Conservation (phyloP, 2,113 vertebrate species). For the Brachyhypopomus gauderio region DNA sequence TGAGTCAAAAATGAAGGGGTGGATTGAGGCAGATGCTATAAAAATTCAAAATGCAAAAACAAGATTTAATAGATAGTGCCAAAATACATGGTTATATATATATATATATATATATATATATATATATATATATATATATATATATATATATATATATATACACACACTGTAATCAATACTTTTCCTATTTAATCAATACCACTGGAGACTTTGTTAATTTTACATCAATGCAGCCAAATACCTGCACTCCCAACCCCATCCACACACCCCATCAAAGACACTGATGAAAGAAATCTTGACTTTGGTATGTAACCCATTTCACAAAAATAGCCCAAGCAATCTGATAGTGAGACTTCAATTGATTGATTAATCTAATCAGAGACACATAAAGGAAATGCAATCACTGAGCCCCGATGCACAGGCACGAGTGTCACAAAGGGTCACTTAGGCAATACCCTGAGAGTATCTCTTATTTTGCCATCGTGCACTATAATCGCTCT, state of each 20-base stretch:
- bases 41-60: too few relatives aligned
- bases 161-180: too few relatives aligned
- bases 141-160: too few relatives aligned
- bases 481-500: conserved; percentile 68
- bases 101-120: too few relatives aligned
- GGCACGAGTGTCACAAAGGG: conserved; percentile 66
- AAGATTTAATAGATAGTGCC: not conserved
- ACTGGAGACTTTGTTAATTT: conserved; percentile 11
- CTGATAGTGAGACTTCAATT: conserved; percentile 64
- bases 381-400: conserved; percentile 65
- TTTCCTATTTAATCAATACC: not conserved
- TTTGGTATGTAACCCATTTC: conserved; percentile 69
- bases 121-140: too few relatives aligned
- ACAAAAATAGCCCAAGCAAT: conserved; percentile 70
- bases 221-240: conserved; percentile 14
- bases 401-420: conserved; percentile 65
- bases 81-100: not conserved
- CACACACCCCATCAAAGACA: conserved; percentile 18
- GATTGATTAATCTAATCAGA: conserved; percentile 79
- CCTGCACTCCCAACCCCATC: not conserved
- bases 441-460: conserved; percentile 70
- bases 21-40: too few relatives aligned
- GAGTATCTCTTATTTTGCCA: conserved; percentile 67
- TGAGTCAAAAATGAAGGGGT: too few relatives aligned
- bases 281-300: conserved; percentile 62